Evolutionary conservation across 2,797 vertebrate genomes (phyloP).

Genomic region (Pteronotus mesoamericanus): DNA sequence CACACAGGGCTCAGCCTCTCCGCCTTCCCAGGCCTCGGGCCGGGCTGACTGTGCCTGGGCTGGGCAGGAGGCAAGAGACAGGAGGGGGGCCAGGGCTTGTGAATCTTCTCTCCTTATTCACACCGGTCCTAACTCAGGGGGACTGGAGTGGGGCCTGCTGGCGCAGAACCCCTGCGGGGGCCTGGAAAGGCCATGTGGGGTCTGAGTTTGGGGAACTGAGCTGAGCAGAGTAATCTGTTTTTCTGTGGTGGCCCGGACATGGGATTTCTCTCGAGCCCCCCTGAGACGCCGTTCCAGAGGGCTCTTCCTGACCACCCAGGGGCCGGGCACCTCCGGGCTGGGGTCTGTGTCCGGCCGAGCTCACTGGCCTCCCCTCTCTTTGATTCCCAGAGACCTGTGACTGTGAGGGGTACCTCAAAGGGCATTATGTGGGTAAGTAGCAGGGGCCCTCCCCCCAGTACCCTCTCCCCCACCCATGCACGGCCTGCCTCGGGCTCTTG

Average conservation of each 20-base stretch:
- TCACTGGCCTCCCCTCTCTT: conserved; percentile 67
- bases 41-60: background rate
- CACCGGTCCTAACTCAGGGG: background rate
- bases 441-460: background rate
- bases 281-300: background rate
- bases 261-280: background rate
- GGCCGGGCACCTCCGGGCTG: background rate
- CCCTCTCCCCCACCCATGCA: rapidly evolving
- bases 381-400: conserved; percentile 90
- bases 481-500: rapidly evolving
- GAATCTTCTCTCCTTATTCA: background rate
- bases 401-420: conserved; percentile 88
- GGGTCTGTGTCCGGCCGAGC: background rate
- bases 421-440: conserved; percentile 92
- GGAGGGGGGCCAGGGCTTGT: background rate
- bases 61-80: background rate
- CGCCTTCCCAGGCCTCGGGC: background rate
- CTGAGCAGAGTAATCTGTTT: background rate
- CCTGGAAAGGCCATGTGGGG: background rate
- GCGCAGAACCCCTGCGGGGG: background rate
- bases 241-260: background rate
- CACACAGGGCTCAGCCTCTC: background rate
- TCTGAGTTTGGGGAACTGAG: background rate
- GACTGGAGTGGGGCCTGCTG: background rate
- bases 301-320: background rate